Conservation (phyloP, 2,888 invertebrate genomes). For the Philereme vetulata region DNA sequence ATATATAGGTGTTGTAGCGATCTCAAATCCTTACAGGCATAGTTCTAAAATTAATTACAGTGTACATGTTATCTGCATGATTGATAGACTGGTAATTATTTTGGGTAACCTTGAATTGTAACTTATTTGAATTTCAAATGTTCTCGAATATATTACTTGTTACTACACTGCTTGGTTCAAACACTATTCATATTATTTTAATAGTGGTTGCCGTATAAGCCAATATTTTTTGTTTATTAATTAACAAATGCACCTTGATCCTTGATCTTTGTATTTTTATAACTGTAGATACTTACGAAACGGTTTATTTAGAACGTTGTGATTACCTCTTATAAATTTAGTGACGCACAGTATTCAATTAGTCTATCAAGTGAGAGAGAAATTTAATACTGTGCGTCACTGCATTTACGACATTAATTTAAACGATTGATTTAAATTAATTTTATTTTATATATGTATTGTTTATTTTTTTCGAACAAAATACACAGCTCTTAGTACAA, state of each 20-base stretch:
- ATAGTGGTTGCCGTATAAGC: neutral
- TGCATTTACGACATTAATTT: too few species aligned
- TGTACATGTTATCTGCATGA: conserved; percentile 17
- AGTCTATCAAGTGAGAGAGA: too few species aligned
- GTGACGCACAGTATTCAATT: too few species aligned
- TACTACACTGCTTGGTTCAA: neutral
- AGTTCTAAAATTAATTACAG: too few species aligned
- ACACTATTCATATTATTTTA: conserved; percentile 1
- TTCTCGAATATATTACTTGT: neutral
- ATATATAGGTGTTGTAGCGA: too few species aligned
- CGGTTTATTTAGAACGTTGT: neutral
- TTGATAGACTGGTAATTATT: conserved; percentile 23
- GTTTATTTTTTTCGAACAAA: too few species aligned
- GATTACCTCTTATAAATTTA: neutral
- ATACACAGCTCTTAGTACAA: too few species aligned
- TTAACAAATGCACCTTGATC: neutral
- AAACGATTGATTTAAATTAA: too few species aligned
- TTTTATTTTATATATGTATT: too few species aligned
- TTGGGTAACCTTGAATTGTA: conserved; percentile 10
- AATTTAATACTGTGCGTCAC: too few species aligned
- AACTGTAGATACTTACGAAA: neutral
- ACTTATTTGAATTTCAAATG: conserved; percentile 23
- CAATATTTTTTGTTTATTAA: neutral
- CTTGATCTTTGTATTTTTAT: neutral
- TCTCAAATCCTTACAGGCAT: too few species aligned